phyloP scores from a whole-genome alignment of 2,797 vertebrate species.

The Erithacus rubecula region DNA sequence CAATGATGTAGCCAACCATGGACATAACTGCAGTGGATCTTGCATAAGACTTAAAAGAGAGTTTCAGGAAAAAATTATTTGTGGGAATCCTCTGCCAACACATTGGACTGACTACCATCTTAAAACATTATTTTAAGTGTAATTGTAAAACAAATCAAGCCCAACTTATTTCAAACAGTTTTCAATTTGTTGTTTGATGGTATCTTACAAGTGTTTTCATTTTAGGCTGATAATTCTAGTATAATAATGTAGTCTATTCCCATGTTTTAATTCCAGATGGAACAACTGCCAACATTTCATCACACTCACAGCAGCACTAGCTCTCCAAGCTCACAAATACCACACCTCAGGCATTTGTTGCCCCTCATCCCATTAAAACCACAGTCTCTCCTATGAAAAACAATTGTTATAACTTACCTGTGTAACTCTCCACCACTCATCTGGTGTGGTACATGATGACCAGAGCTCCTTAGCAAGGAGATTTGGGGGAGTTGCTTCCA shows the following conservation, averaged over 20 bases:
- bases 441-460: slow-evolving; percentile 96
- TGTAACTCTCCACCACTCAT: slow-evolving; percentile 98
- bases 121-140: slow-evolving; percentile 23
- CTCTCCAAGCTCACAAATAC: background rate
- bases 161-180: background rate
- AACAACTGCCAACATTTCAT: background rate
- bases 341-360: background rate
- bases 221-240: background rate
- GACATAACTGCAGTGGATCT: slow-evolving; percentile 99
- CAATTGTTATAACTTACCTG: slow-evolving; percentile 78
- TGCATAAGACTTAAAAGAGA: slow-evolving; percentile 86
- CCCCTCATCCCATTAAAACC: background rate
- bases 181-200: background rate
- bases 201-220: background rate
- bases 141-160: slow-evolving; percentile 32
- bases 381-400: background rate
- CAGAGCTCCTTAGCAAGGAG: slow-evolving; percentile 98
- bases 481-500: slow-evolving; percentile 95
- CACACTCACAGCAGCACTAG: background rate
- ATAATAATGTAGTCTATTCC: background rate
- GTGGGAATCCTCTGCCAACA: slow-evolving; percentile 44
- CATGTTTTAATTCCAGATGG: background rate
- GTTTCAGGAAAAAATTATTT: slow-evolving; percentile 58
- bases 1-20: slow-evolving; percentile 99
- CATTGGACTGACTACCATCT: slow-evolving; percentile 40